Conservation (phyloP, 2,888 invertebrate species). For the Tromatobia lineatoria region DNA sequence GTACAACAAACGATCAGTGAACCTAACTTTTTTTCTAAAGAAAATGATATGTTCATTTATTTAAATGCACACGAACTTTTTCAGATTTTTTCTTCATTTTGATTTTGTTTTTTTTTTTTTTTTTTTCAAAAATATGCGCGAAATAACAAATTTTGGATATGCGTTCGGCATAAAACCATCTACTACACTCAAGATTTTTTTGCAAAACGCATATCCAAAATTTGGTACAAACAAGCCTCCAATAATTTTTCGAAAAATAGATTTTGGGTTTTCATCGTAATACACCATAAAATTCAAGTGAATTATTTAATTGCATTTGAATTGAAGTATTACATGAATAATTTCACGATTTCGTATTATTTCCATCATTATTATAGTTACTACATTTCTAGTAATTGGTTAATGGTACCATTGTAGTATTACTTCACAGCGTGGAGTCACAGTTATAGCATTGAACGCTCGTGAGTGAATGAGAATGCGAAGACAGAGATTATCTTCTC, state of each 20-base stretch:
- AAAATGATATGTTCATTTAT: too few species aligned
- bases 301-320: neutral
- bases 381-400: slow-evolving; percentile 2
- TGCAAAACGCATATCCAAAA: too few species aligned
- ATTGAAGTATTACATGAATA: neutral
- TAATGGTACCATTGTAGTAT: slow-evolving; percentile 10
- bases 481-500: slow-evolving; percentile 32
- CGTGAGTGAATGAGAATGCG: slow-evolving; percentile 31
- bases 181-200: too few species aligned
- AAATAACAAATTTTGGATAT: too few species aligned
- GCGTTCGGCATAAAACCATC: too few species aligned
- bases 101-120: too few species aligned
- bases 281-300: neutral
- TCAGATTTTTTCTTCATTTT: too few species aligned
- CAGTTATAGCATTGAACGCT: slow-evolving; percentile 22
- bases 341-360: neutral
- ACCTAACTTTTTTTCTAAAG: too few species aligned
- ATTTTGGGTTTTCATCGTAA: neutral
- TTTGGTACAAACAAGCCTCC: too few species aligned
- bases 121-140: too few species aligned
- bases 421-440: neutral
- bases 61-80: too few species aligned
- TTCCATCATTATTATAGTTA: neutral
- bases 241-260: neutral
- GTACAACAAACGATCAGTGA: too few species aligned